Evolutionary conservation across 2,113 vertebrate genomes (phyloP), one percentile per base, ranked within the genome.

Genomic region (Heterotilapia buettikoferi): DNA sequence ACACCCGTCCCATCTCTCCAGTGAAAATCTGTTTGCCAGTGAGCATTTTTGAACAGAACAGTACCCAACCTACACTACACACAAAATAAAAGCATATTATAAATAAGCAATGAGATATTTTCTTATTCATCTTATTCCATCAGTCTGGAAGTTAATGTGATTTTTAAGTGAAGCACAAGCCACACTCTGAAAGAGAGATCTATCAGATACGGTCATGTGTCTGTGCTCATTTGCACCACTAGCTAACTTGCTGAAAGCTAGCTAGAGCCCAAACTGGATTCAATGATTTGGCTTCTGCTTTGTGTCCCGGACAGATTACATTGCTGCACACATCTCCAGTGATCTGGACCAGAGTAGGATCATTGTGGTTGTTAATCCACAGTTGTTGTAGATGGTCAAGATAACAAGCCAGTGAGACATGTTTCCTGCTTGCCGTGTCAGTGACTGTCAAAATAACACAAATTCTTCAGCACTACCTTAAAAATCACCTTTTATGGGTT

Each of bases 311-410:
- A 71, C 3, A 26, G 21, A 18, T 73, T 45, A 16, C 68, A 29
- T 6, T 29, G 38, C 21, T 73, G 12, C 66, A 9, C 66, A 43
- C n/a, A 14, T 43, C 38, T 71, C 66, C 66, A 6, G 66, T 71
- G 38, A 43, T 16, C n/a, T 43, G 66, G n/a, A 71, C 13, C 66
- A 24, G 3, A 71, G n/a, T 3, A 71, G 38, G 66, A 71, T 71
- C 38, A 6, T 24, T 0, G 1, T 71, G 1, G n/a, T 5, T 0
- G n/a, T 36, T 63, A 66, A 66, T 66, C 18, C 31, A n/a, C 31
- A 71, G n/a, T 2, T 24, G 8, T 6, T 73, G 21, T 73, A 13
- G 8, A 45, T 26, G 68, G 40, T 73, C 0, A 18, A 26, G 38
- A 26, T 45, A 73, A 45, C 14, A 45, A 45, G n/a, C 21, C 21